phyloP scores from a whole-genome alignment of 2,888 invertebrate genomes.

The Nephrotoma guestfalica region DNA sequence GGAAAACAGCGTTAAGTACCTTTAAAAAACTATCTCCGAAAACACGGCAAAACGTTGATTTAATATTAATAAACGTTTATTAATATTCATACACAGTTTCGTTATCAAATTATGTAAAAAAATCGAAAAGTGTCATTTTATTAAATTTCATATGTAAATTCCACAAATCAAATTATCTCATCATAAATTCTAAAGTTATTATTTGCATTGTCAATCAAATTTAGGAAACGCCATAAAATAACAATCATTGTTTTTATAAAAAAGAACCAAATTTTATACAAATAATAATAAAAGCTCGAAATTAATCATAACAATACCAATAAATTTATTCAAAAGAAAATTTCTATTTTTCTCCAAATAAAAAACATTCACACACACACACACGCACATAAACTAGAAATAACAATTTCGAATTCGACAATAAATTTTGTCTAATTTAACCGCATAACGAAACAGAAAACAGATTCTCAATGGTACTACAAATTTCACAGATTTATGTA shows the following conservation, averaged over 20 bases:
- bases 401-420: not conserved
- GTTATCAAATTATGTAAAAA: too few relatives aligned
- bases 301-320: not conserved
- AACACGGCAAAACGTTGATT: too few relatives aligned
- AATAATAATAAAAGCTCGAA: not conserved
- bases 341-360: not conserved
- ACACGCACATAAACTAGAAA: not conserved
- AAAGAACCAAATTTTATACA: too few relatives aligned
- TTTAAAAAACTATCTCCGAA: too few relatives aligned
- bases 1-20: too few relatives aligned
- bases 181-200: not conserved
- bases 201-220: not conserved
- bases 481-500: not conserved
- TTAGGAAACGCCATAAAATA: not conserved
- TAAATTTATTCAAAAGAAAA: not conserved
- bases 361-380: not conserved
- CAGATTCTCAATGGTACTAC: not conserved
- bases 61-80: too few relatives aligned
- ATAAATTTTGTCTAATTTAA: not conserved
- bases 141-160: too few relatives aligned
- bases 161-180: not conserved
- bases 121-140: too few relatives aligned
- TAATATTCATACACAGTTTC: too few relatives aligned
- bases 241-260: too few relatives aligned
- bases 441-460: not conserved